Base-by-base conservation (phyloP, 2,888 invertebrate genomes). In the Melangyna quadrimaculata region DNA sequence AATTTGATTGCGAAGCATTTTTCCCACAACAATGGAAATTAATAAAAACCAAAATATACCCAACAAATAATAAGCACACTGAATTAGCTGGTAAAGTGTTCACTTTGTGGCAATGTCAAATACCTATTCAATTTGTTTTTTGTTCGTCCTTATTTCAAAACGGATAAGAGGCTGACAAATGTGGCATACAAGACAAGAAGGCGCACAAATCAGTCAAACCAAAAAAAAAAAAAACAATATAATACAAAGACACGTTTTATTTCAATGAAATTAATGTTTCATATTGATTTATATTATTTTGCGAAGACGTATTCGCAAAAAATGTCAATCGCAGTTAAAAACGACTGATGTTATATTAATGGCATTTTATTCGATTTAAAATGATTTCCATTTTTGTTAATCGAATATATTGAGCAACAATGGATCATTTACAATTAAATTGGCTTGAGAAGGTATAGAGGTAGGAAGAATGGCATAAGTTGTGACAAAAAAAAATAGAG, bases 21-120 rank as follows among this genome's bases (percentile, higher is more conserved):
- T 24, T 6, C 22, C 12, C 19, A 22, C 10, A 45, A 48, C 12
- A 48, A 24, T 12, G 14, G 22, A 48, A n/a, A 10, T 57, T 29
- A 19, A 43, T 40, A 37, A 12, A 63, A 24, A 43, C n/a, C n/a
- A 71, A 53, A 19, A 12, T 7, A 51, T 22, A 1, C 14, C n/a
- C n/a, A n/a, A 37, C 22, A 32, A 63, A 12, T 22, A 19, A 9
- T 22, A 65, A 65, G 32, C 2, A 35, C 32, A 24, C 27, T 37
- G 37, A 63, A 72, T 63, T 65, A 72, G 57, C 57, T 72, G 72
- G 55, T 3, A 48, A 57, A 72, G 53, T 72, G 57, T 78, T 72
- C 65, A 65, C 43, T 65, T 65, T 65, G 71, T 59, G 57, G 57
- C 29, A 51, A 57, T 48, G n/a, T n/a, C n/a, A n/a, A n/a, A n/a